Evolutionary conservation across 2,888 invertebrate species (phyloP), one percentile per base, ranked within the genome.

Genomic region (Chouioia cunea): DNA sequence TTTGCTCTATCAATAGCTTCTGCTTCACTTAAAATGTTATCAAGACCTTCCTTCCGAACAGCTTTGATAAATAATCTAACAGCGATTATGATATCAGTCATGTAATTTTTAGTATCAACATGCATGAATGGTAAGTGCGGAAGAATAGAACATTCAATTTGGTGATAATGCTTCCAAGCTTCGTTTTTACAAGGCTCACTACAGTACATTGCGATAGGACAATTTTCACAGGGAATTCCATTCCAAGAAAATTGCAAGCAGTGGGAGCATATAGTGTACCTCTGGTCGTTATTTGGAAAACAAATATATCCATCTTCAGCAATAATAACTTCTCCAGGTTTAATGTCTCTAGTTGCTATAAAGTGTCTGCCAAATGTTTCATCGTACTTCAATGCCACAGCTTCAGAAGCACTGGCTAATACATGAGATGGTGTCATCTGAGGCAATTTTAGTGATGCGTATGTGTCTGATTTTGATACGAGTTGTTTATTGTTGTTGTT

Each of bases 251-350:
- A 85, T 47, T 88, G 87, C 65, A 92, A 86, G 80, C 95, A 95
- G 74, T 91, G 86, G 77, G 89, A 90, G 79, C 95, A 95, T 80
- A 90, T 89, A 23, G 88, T 89, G 48, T 88, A 82, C 63, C 85
- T 84, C 75, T 88, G 88, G 10, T 88, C 82, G 52, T 88, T 87
- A 23, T 89, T 80, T 22, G 93, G 81, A 1, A 91, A 86, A 2
- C 89, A 87, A 27, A 89, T 87, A 81, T 91, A 96, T 0, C 96
- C 93, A 66, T 91, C 88, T 84, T 97, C 97, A 56, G 92, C 87
- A 0, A 90, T 91, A 48, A 97, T 82, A 2, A 95, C 86, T 82
- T 96, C 94, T 62, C 94, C 94, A 0, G 92, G 90, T 76, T 86
- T 82, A 69, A 95, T 90, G 79, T 92, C 89, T 73, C 88, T 88